phyloP scores from a whole-genome alignment of 2,797 vertebrate species.

The Amblyraja radiata region DNA sequence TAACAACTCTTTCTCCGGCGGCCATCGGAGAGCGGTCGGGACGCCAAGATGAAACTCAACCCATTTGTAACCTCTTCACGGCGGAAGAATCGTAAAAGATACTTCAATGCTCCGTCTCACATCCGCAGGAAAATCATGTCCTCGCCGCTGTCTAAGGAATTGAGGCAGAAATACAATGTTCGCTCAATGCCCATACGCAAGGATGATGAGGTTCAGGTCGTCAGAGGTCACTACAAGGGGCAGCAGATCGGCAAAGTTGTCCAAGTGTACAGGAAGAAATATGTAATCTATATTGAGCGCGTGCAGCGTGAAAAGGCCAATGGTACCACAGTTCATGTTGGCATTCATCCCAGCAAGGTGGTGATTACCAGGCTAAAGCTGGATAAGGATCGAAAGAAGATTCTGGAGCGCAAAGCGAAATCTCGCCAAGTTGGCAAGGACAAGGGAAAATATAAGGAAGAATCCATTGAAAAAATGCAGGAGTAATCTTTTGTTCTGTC shows the following conservation, averaged over 20 bases:
- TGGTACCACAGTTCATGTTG: slow-evolving; percentile 84
- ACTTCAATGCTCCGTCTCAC: slow-evolving; percentile 87
- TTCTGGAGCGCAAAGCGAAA: slow-evolving; percentile 87
- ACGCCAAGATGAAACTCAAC: slow-evolving; percentile 80
- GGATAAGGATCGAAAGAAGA: slow-evolving; percentile 93
- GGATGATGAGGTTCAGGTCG: slow-evolving; percentile 83
- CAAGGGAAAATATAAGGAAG: slow-evolving; percentile 97
- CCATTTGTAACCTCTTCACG: slow-evolving; percentile 84
- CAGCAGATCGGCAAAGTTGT: slow-evolving; percentile 93
- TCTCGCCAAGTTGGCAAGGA: slow-evolving; percentile 88
- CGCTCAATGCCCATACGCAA: slow-evolving; percentile 90
- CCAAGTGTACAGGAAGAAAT: slow-evolving; percentile 91
- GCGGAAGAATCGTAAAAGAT: slow-evolving; percentile 88
- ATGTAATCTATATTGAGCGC: slow-evolving; percentile 87
- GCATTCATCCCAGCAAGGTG: slow-evolving; percentile 94
- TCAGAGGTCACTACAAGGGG: slow-evolving; percentile 89
- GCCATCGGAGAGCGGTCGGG: no score
- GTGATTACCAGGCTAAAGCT: slow-evolving; percentile 94
- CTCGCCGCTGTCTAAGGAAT: slow-evolving; percentile 83
- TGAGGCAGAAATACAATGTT: slow-evolving; percentile 87
- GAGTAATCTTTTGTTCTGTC: slow-evolving; percentile 58
- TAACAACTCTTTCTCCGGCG: no score
- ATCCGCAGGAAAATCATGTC: slow-evolving; percentile 93
- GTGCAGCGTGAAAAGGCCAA: slow-evolving; percentile 96
- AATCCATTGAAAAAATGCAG: slow-evolving; percentile 90